Evolutionary conservation across 2,797 vertebrate genomes (phyloP).

Genomic region (Cynopterus sphinx): DNA sequence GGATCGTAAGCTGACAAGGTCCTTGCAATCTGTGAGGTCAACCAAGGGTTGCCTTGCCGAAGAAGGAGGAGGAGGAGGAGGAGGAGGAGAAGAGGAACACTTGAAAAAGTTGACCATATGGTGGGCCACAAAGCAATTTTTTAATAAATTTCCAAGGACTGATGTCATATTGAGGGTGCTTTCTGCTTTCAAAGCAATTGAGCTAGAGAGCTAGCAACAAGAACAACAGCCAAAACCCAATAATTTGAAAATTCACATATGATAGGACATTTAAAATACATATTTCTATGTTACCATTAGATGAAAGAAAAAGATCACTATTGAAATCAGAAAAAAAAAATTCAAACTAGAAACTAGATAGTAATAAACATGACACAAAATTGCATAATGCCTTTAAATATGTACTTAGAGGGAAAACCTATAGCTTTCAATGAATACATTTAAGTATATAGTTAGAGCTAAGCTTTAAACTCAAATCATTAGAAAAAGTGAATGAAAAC

Average conservation of each 20-base stretch:
- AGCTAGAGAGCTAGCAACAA: neutral
- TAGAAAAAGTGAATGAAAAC: neutral
- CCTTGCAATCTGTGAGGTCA: too few relatives aligned
- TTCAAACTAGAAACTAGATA: neutral
- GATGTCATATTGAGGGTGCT: neutral
- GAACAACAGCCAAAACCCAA: neutral
- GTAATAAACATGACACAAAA: constrained; percentile 5
- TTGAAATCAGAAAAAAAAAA: neutral
- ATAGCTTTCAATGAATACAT: neutral
- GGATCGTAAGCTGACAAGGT: too few relatives aligned
- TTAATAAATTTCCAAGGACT: neutral
- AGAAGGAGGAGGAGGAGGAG: too few relatives aligned
- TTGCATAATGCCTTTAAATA: neutral
- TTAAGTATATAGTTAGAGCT: neutral
- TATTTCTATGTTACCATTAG: neutral
- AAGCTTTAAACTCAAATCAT: neutral
- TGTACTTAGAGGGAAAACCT: neutral
- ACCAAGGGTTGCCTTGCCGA: too few relatives aligned
- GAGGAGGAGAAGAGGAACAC: neutral
- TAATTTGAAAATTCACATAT: neutral
- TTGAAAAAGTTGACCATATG: neutral
- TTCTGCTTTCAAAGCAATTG: neutral
- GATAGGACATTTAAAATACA: neutral
- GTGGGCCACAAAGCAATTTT: neutral
- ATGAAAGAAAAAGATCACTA: neutral